Percentiles rank a stretch among this genome's conserved stretches.
Conservation (phyloP, 2,113 vertebrate genomes). For the Melanostigma gelatinosum region DNA sequence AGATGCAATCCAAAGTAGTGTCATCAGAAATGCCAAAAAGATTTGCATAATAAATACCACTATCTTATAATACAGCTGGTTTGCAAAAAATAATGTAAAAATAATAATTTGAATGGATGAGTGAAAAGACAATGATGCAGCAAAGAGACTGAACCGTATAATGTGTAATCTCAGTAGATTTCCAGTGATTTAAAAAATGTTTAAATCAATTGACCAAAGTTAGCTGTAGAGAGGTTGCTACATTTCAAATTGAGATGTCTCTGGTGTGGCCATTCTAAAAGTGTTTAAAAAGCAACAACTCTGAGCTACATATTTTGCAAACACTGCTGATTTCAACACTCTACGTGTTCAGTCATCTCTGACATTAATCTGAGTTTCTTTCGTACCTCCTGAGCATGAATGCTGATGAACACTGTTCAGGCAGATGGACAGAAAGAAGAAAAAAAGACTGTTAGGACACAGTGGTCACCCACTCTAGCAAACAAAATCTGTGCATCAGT, state of each 20-base stretch:
- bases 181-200: background rate
- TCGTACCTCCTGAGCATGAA: constrained; percentile 75
- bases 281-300: background rate
- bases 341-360: constrained; percentile 11
- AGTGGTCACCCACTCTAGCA: constrained; percentile 12
- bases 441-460: constrained; percentile 35
- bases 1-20: background rate
- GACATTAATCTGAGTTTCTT: constrained; percentile 3
- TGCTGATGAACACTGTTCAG: constrained; percentile 59
- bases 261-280: background rate
- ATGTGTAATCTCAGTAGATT: background rate
- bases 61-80: background rate
- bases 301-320: background rate
- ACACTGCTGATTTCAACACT: background rate
- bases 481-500: constrained; percentile 39
- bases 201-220: constrained; percentile 3
- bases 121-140: background rate
- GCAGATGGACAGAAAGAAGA: constrained; percentile 45
- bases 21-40: background rate
- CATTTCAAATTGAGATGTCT: background rate
- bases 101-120: background rate
- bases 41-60: background rate
- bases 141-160: background rate
- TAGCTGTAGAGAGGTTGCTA: background rate
- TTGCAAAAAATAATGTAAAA: background rate